Evolutionary conservation across 64 coral and sea anemone species (phyloP).

Genomic region (Montipora cactus): DNA sequence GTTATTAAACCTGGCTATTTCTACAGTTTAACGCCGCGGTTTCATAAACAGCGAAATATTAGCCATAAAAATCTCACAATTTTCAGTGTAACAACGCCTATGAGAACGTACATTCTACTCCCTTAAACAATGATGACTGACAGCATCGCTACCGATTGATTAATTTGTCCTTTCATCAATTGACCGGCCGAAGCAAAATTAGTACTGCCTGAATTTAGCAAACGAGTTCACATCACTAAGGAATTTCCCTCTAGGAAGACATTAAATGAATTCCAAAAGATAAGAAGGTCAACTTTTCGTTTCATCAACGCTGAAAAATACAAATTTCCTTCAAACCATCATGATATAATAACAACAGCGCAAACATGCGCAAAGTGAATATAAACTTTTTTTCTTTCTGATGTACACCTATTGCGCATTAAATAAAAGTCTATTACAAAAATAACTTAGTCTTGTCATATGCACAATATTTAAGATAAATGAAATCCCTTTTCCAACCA

Average conservation of each 20-base stretch:
- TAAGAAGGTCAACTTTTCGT: slow-evolving; percentile 4
- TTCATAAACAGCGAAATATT: no score
- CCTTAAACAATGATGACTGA: no score
- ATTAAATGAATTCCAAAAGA: neutral
- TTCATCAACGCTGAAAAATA: neutral
- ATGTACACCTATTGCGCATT: neutral
- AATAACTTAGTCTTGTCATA: slow-evolving; percentile 39
- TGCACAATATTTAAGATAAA: slow-evolving; percentile 24
- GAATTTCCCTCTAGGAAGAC: neutral
- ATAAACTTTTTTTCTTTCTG: neutral
- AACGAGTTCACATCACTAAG: neutral
- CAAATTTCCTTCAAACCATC: neutral
- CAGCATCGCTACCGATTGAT: no score
- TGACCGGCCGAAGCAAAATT: no score
- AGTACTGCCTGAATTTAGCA: neutral
- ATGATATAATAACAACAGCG: neutral
- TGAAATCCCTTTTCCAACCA: slow-evolving; percentile 4
- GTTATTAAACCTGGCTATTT: no score
- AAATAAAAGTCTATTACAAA: slow-evolving; percentile 40
- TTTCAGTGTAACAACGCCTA: no score
- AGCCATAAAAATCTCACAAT: no score
- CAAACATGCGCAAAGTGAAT: neutral
- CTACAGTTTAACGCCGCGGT: no score
- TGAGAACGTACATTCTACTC: no score
- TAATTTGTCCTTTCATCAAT: no score